phyloP scores from a whole-genome alignment of 2,797 vertebrate species.

The Mareca penelope region DNA sequence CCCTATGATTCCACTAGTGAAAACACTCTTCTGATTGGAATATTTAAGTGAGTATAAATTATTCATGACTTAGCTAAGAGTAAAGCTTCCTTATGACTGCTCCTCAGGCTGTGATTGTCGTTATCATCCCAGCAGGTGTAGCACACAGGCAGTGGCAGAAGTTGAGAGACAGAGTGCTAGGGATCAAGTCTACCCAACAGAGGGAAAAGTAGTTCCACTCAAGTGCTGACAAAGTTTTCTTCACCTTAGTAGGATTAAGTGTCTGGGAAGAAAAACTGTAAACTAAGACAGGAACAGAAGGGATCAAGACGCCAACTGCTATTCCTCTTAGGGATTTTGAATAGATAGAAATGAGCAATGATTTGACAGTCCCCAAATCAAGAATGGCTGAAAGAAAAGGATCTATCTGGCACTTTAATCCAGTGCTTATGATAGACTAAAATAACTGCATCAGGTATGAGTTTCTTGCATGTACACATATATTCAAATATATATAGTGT shows the following conservation, averaged over 20 bases:
- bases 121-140: neutral
- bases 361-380: neutral
- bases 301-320: neutral
- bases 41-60: neutral
- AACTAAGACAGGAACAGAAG: neutral
- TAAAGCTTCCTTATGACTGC: neutral
- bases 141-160: neutral
- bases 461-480: neutral
- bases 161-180: rapidly evolving
- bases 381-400: neutral
- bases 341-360: neutral
- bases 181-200: neutral
- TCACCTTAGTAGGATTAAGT: neutral
- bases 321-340: neutral
- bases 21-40: neutral
- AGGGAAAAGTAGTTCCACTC: neutral
- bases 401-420: neutral
- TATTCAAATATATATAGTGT: too few relatives aligned
- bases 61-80: neutral
- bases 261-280: neutral
- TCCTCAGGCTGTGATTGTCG: neutral
- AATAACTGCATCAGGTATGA: neutral
- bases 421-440: neutral
- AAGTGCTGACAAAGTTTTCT: neutral
- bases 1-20: neutral